Conservation (phyloP, 2,888 invertebrate species). For the Rotaria socialis region DNA sequence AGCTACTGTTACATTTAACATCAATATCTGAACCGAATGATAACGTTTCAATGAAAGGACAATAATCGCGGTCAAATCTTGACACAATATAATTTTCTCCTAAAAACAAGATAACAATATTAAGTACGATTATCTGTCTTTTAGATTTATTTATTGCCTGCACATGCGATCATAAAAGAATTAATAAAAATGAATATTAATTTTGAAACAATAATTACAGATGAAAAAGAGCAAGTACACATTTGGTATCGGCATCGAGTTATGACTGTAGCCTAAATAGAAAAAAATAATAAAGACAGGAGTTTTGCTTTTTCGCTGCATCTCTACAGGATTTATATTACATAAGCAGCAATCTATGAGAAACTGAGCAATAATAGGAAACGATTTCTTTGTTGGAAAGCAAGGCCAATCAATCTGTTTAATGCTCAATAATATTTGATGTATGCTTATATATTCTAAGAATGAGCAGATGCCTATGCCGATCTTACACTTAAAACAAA, state of each 20-base stretch:
- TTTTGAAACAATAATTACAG: neutral
- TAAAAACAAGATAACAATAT: neutral
- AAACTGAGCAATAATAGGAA: neutral
- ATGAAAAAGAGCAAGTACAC: neutral
- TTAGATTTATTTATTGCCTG: neutral
- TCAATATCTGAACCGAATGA: conserved; percentile 30
- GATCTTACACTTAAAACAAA: neutral
- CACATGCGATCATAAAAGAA: neutral
- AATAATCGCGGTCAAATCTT: neutral
- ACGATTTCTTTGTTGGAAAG: neutral
- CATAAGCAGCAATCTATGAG: neutral
- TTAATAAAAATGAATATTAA: neutral
- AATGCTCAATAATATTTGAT: neutral
- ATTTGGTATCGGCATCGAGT: neutral
- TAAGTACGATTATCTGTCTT: neutral
- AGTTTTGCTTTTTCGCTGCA: neutral
- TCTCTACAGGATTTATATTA: neutral
- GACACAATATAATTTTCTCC: neutral
- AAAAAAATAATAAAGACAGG: neutral
- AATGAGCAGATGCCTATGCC: neutral
- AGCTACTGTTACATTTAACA: neutral
- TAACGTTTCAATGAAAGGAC: conserved; percentile 16
- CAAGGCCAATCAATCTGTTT: neutral
- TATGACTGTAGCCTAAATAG: neutral
- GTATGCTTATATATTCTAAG: neutral